These are phyloP conservation scores for Mnemiopsis leidyi DNA, from an alignment of 37 sponge, comb jelly and placozoan species.

Conservation along the genomic window DNA sequence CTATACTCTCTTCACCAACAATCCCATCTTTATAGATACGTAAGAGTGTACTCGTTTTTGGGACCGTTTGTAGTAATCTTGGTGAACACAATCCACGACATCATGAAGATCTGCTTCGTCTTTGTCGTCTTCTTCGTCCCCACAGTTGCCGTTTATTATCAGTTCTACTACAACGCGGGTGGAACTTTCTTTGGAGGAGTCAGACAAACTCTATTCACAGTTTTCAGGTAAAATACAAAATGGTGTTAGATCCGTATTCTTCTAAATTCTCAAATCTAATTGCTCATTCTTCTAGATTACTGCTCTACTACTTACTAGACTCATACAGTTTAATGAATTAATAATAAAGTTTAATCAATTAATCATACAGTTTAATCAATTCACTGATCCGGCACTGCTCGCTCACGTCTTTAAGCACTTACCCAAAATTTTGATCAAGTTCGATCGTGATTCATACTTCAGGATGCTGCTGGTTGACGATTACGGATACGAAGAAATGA, in stretches of 20 bases:
- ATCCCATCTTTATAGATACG: conserved; percentile 1
- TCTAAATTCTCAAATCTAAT: too few species aligned
- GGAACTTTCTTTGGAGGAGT: neutral
- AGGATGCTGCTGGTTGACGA: conserved; percentile 54
- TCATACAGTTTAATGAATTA: too few species aligned
- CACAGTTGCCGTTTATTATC: neutral
- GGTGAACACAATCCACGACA: neutral
- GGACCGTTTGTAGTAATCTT: conserved; percentile 32
- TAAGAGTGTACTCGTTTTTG: conserved; percentile 24
- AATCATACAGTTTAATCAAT: too few species aligned
- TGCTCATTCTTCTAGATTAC: too few species aligned
- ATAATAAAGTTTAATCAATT: too few species aligned
- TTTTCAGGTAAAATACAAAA: conserved; percentile 24
- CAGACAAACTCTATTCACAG: conserved; percentile 2
- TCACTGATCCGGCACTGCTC: too few species aligned
- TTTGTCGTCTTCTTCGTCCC: conserved; percentile 46
- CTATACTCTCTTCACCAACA: too few species aligned
- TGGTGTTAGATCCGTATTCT: neutral
- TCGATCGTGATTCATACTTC: too few species aligned
- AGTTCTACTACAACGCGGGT: neutral
- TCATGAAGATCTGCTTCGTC: conserved; percentile 11
- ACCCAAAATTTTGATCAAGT: too few species aligned
- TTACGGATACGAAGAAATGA: conserved; percentile 17
- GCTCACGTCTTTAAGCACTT: too few species aligned
- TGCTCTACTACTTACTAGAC: too few species aligned